These are phyloP conservation scores for Anseranas semipalmata DNA, from an alignment of 2,113 vertebrate genomes.

Conservation along the genomic window DNA sequence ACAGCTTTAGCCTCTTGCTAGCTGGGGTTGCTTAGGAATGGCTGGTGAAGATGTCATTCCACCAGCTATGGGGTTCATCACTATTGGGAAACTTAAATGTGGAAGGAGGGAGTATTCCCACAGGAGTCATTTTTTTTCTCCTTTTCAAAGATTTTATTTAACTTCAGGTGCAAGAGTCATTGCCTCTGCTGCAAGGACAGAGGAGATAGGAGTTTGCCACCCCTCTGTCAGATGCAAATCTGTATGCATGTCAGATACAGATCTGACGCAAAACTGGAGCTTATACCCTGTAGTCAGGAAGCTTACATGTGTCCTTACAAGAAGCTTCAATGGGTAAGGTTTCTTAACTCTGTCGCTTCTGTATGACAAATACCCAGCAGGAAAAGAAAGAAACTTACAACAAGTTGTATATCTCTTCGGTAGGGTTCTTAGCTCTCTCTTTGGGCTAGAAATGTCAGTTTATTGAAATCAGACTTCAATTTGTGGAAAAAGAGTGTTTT, in stretches of 20 bases:
- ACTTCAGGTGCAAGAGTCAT: background rate
- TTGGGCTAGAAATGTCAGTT: background rate
- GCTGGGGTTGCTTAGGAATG: background rate
- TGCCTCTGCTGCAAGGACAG: background rate
- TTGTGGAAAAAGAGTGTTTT: background rate
- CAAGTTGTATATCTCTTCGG: background rate
- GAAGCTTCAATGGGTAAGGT: background rate
- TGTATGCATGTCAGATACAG: background rate
- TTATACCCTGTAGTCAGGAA: background rate
- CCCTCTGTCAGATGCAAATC: background rate
- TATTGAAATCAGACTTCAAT: background rate
- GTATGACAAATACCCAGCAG: background rate
- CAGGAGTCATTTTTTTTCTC: background rate
- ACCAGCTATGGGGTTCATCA: background rate
- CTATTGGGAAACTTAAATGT: background rate
- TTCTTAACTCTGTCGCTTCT: fast-evolving
- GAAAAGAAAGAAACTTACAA: background rate
- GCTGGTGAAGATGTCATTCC: background rate
- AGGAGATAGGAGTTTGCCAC: background rate
- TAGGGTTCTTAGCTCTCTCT: background rate
- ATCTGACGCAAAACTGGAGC: background rate
- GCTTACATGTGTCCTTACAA: background rate
- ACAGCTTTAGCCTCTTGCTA: background rate
- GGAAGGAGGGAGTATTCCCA: background rate
- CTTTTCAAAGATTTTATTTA: background rate